Evolutionary conservation across 2,888 invertebrate genomes (phyloP).

Genomic region (Oscheius sp.): DNA sequence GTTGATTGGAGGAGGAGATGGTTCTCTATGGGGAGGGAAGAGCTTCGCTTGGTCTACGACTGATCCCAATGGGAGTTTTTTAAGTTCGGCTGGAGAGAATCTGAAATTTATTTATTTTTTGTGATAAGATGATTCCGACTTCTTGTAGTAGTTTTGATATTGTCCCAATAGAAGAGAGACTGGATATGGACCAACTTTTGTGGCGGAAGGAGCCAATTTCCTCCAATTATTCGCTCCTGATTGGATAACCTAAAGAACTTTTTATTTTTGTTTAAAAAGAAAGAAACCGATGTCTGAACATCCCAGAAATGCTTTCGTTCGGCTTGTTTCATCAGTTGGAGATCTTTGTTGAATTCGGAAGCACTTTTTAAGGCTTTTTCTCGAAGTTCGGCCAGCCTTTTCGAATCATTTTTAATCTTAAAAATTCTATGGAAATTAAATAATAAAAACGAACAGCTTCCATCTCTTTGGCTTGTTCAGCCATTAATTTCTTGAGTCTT

Average conservation of each 20-base stretch:
- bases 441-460: conserved; percentile 67
- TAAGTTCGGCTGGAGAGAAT: conserved; percentile 85
- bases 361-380: conserved; percentile 84
- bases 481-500: conserved; percentile 71
- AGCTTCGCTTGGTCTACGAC: conserved; percentile 77
- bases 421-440: not conserved
- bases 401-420: conserved; percentile 65
- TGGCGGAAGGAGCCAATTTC: conserved; percentile 35
- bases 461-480: conserved; percentile 72
- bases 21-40: conserved; percentile 55
- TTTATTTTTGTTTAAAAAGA: not conserved
- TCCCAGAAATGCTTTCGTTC: conserved; percentile 86
- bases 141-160: conserved; percentile 85
- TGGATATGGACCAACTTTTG: conserved; percentile 78
- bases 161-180: conserved; percentile 95
- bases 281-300: conserved; percentile 80
- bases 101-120: conserved; percentile 32
- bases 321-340: conserved; percentile 81
- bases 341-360: conserved; percentile 77
- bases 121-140: conserved; percentile 72
- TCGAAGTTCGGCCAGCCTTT: conserved; percentile 76
- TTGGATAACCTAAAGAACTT: conserved; percentile 52
- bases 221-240: conserved; percentile 43
- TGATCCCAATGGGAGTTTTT: conserved; percentile 91
- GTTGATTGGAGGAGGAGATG: conserved; percentile 60